phyloP scores from a whole-genome alignment of 2,888 invertebrate species.

The Andrena bicolor region DNA sequence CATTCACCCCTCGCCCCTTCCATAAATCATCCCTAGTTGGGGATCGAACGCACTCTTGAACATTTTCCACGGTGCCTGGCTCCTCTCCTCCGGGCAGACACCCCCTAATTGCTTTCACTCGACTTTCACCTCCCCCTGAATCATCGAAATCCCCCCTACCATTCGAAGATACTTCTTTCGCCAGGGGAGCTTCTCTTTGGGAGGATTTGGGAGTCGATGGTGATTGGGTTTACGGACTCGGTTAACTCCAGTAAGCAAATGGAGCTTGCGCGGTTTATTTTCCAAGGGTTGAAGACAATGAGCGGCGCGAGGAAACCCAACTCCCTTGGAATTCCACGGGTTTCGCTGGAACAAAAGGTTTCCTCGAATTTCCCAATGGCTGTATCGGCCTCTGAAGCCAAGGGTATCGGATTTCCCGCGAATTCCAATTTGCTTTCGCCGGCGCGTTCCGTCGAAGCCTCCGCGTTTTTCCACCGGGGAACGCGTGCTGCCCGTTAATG shows the following conservation, averaged over 20 bases:
- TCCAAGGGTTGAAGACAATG: not conserved
- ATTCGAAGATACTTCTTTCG: too few relatives aligned
- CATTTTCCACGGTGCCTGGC: not conserved
- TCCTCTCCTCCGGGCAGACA: not conserved
- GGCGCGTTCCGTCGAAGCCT: not conserved
- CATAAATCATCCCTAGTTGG: slow-evolving; percentile 12
- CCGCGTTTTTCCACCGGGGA: too few relatives aligned
- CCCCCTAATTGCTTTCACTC: slow-evolving; percentile 19
- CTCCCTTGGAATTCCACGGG: slow-evolving; percentile 5
- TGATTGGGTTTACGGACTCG: not conserved
- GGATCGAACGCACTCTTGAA: not conserved
- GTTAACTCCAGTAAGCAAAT: not conserved
- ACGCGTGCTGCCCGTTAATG: too few relatives aligned
- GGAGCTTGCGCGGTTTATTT: not conserved
- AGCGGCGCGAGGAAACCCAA: too few relatives aligned
- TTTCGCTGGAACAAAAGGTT: slow-evolving; percentile 8
- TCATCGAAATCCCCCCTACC: not conserved
- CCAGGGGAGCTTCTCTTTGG: not conserved
- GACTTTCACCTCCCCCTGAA: not conserved
- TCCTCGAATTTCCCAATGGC: slow-evolving; percentile 5
- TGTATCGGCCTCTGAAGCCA: not conserved
- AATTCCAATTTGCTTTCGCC: not conserved
- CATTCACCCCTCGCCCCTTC: not conserved
- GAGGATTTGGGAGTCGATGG: not conserved
- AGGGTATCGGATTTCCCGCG: slow-evolving; percentile 5